Evolutionary conservation across 2,113 vertebrate species (phyloP), one percentile per base, ranked within the genome.

Genomic region (Mesembrinibis cayennensis): DNA sequence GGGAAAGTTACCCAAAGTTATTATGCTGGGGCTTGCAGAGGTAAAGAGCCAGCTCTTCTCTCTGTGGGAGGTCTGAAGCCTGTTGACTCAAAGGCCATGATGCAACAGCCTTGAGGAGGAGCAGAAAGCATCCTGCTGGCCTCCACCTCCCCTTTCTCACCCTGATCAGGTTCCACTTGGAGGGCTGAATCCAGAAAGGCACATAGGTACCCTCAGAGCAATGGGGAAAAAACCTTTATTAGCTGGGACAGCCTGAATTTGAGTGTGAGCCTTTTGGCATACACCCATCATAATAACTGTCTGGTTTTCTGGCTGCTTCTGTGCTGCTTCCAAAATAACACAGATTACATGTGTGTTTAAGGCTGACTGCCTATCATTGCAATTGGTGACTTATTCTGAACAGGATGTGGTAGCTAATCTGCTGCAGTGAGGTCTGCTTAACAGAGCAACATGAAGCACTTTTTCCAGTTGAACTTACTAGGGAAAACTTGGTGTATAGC

Each of bases 31-130:
- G 32, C 84, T 94, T 95, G 82, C 52, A 69, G 30, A 90, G 74
- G 53, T 91, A 58, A 84, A 90, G 70, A 83, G 36, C 55, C 55
- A 90, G 58, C 49, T 55, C 77, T 84, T 83, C 67, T 95, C 90
- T 92, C 74, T 16, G 40, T 96, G 94, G 92, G 95, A 93, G 90
- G 93, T 95, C 95, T 96, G 93, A 95, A 92, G 63, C 42, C 34
- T 76, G 53, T 92, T 92, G 84, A 81, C 62, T 95, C 82, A 70
- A 93, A 90, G 74, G 49, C 66, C 0, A 0, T 83, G 95, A 94
- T 87, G 85, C 94, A 94, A 92, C 16, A 87, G 77, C 66, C 66
- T 87, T 72, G 49, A 82, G 89, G 82, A 96, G 74, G 77, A 90
- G 70, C 53, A 70, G 73, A 95, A 86, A 83, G 20, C 18, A 42